phyloP scores from a whole-genome alignment of 2,888 invertebrate species.

The Thumatha senex region DNA sequence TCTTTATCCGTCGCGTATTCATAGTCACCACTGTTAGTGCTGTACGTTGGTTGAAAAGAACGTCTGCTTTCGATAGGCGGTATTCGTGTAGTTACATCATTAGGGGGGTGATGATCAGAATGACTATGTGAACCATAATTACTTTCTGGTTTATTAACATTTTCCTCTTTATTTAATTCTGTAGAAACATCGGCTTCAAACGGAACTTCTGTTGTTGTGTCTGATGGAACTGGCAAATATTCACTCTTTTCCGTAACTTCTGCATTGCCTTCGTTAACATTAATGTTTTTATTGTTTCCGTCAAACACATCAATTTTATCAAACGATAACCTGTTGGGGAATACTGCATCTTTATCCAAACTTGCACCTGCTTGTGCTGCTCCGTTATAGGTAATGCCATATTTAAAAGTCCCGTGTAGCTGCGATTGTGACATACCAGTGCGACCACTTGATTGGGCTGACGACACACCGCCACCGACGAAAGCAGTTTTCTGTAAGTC shows the following conservation, averaged over 20 bases:
- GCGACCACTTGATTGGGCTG: conserved; percentile 89
- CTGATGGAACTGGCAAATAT: conserved; percentile 23
- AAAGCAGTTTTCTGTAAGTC: conserved; percentile 82
- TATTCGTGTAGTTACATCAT: conserved; percentile 37
- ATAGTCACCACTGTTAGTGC: conserved; percentile 54
- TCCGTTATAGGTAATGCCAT: conserved; percentile 90
- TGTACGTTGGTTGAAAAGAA: conserved; percentile 60
- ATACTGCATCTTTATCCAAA: conserved; percentile 80
- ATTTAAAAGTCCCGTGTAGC: conserved; percentile 91
- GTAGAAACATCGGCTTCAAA: conserved; percentile 31
- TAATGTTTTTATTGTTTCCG: conserved; percentile 67
- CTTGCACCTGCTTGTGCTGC: conserved; percentile 93
- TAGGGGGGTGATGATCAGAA: conserved; percentile 64
- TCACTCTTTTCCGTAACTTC: conserved; percentile 35
- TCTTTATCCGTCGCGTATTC: conserved; percentile 70
- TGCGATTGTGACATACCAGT: conserved; percentile 93
- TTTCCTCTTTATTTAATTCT: conserved; percentile 36
- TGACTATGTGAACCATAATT: conserved; percentile 56
- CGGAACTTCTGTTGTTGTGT: conserved; percentile 35
- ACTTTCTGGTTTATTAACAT: conserved; percentile 42
- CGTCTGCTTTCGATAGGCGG: conserved; percentile 59
- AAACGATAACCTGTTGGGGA: conserved; percentile 66
- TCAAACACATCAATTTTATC: conserved; percentile 75
- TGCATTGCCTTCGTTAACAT: conserved; percentile 48
- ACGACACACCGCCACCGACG: conserved; percentile 90